Percentiles rank a stretch among this genome's conserved stretches.
These are phyloP conservation scores for Illadopsis cleaveri DNA, from an alignment of 2,113 vertebrate species.

Conservation along the genomic window DNA sequence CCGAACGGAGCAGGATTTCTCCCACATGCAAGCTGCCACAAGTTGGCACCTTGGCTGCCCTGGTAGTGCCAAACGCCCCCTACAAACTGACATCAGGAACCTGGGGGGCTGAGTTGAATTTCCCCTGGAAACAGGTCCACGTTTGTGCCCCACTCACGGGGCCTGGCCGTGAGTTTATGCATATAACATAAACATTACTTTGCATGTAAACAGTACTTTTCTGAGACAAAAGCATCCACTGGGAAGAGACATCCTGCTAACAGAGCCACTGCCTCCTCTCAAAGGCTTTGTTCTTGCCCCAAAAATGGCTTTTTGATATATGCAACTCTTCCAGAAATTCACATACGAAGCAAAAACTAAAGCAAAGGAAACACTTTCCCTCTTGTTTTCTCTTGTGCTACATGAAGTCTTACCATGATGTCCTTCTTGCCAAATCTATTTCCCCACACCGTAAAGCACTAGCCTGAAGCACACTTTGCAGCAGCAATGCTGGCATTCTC, in stretches of 20 bases:
- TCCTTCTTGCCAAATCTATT: background rate
- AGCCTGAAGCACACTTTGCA: slow-evolving; percentile 7
- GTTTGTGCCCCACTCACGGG: too few relatives aligned
- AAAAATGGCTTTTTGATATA: background rate
- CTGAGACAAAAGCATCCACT: background rate
- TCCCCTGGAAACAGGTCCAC: too few relatives aligned
- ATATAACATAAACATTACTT: background rate
- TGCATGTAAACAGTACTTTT: background rate
- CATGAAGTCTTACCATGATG: background rate
- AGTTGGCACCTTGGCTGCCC: too few relatives aligned
- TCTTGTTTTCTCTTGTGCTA: background rate
- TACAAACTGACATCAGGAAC: too few relatives aligned
- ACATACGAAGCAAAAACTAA: background rate
- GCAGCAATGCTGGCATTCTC: background rate
- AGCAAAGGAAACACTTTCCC: background rate
- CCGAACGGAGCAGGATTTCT: too few relatives aligned
- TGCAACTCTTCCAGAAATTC: background rate
- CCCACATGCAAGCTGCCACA: too few relatives aligned
- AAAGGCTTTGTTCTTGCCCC: background rate
- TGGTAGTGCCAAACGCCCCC: too few relatives aligned
- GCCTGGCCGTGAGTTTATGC: too few relatives aligned
- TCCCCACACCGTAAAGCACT: background rate
- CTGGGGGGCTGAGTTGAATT: too few relatives aligned
- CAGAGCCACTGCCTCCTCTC: background rate
- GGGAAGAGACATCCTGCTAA: background rate